Conservation (phyloP, 2,888 invertebrate genomes). For the Tholera decimalis region DNA sequence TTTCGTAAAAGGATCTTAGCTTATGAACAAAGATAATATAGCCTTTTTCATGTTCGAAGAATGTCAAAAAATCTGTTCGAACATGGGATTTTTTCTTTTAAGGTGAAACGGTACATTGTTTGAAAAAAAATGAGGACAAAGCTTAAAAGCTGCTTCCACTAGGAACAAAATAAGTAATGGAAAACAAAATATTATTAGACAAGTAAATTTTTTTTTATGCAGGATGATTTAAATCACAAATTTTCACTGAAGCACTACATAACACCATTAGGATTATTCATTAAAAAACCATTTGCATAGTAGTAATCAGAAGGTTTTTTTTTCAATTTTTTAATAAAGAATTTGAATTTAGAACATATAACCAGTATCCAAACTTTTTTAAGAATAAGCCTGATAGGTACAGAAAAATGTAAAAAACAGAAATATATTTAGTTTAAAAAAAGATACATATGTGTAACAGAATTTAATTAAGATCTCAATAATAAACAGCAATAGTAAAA, state of each 20-base stretch:
- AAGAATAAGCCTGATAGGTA: background rate
- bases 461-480: too few relatives aligned
- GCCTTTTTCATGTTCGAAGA: slow-evolving; percentile 66
- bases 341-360: background rate
- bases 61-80: slow-evolving; percentile 67
- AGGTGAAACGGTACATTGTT: slow-evolving; percentile 58
- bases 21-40: slow-evolving; percentile 61
- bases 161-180: slow-evolving; percentile 9
- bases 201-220: slow-evolving; percentile 19
- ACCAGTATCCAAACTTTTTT: background rate
- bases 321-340: background rate
- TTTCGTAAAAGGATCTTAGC: too few relatives aligned
- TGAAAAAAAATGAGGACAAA: slow-evolving; percentile 63
- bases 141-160: slow-evolving; percentile 31
- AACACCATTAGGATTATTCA: background rate
- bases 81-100: slow-evolving; percentile 64
- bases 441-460: too few relatives aligned
- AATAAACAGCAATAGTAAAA: slow-evolving; percentile 15
- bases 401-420: too few relatives aligned
- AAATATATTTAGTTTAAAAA: too few relatives aligned
- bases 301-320: background rate
- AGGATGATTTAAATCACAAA: background rate
- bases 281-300: background rate
- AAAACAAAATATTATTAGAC: slow-evolving; percentile 21
- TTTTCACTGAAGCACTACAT: too few relatives aligned